Evolutionary conservation across 2,888 invertebrate genomes (phyloP), one percentile per base, ranked within the genome.

Genomic region (Diadegma fenestrale): DNA sequence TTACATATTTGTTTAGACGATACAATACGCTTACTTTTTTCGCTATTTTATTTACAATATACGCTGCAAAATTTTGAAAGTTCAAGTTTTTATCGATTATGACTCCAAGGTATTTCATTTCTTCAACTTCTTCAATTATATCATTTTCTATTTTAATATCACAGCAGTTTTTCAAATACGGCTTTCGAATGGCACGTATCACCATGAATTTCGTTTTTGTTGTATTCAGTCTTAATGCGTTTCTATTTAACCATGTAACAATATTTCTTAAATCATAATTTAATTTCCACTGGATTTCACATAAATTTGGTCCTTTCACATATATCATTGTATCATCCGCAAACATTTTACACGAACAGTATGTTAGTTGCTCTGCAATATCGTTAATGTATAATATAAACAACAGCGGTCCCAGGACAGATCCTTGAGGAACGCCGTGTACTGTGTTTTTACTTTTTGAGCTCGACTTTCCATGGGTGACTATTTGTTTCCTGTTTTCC

Each of bases 371-470:
- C 37, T 66, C 63, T 12, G 68, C 73, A 10, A 84, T 54, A 33
- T 82, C 84, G 73, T 84, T 87, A 10, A 87, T 87, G 61, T 86
- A 87, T 17, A 87, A 26, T 12, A 86, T 73, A 22, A 86, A 87
- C 22, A 85, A 72, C 19, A 79, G 14, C 14, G 82, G 71, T 37
- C 81, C 84, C 43, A 84, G 61, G 22, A 79, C 64, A 14, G 81
- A 77, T 0, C 84, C 82, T 69, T 82, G 86, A 1, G 86, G 86
- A 14, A 84, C 86, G 4, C 84, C 82, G 48, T 66, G 19, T 51
- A n/a, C 68, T 37, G 22, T 43, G 33, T 12, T 71, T 43, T 58
- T 58, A 58, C 58, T 58, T 26, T 64, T 48, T 48, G 48, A 48
- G 48, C n/a, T 48, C 4, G 48, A 48, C n/a, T 48, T 48, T n/a